Conservation (phyloP, 2,797 vertebrate species). For the Centroberyx gerrardi region DNA sequence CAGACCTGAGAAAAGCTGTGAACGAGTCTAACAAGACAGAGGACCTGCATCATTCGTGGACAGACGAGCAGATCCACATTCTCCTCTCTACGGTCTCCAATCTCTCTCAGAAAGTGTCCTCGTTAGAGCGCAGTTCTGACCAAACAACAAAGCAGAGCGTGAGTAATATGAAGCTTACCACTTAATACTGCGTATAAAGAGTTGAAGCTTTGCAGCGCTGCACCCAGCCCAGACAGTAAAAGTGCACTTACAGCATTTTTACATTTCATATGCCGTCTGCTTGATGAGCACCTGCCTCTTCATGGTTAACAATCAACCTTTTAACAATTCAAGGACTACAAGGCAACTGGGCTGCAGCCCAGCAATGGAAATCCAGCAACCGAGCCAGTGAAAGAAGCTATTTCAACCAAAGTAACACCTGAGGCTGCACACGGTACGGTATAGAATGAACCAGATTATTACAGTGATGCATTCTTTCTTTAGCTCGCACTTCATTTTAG, state of each 20-base stretch:
- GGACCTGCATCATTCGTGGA: constrained; percentile 72
- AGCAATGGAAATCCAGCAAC: constrained; percentile 37
- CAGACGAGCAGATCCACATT: constrained; percentile 76
- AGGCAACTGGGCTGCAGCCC: constrained; percentile 13
- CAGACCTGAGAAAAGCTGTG: constrained; percentile 73
- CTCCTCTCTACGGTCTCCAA: constrained; percentile 77
- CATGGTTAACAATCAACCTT: not conserved
- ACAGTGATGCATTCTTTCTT: not conserved
- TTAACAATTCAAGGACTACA: constrained; percentile 48
- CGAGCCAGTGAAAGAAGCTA: constrained; percentile 28
- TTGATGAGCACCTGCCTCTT: not conserved
- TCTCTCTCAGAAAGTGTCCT: constrained; percentile 79
- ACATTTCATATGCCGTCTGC: not conserved
- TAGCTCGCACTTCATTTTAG: not conserved
- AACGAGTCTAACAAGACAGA: constrained; percentile 81
- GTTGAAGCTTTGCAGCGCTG: not conserved
- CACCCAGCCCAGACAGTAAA: not conserved
- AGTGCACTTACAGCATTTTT: not conserved
- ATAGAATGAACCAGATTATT: not conserved
- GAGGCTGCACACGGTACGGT: constrained; percentile 52
- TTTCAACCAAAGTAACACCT: constrained; percentile 50
- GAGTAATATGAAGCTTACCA: constrained; percentile 32
- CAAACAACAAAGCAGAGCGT: constrained; percentile 53
- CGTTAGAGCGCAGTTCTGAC: constrained; percentile 73
- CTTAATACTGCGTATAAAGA: not conserved